Percentiles rank a stretch among this genome's conserved stretches.
These are phyloP conservation scores for Cordilura impudica DNA, from an alignment of 2,888 invertebrate species.

Conservation along the genomic window DNA sequence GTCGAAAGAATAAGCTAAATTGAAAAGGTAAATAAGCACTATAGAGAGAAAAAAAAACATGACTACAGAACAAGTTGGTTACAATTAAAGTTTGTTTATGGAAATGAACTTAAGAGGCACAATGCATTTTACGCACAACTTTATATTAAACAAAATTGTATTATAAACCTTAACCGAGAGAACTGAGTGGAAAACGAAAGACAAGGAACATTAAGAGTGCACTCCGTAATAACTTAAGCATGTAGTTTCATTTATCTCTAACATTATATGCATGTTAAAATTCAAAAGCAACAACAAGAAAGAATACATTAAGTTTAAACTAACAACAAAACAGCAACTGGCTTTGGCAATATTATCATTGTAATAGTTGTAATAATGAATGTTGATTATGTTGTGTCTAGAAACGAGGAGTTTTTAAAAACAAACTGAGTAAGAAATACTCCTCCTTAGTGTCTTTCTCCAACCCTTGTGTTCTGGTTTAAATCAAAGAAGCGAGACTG, in stretches of 20 bases:
- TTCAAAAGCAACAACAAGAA: background rate
- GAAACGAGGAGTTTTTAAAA: conserved; percentile 10
- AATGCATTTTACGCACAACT: conserved; percentile 18
- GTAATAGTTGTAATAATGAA: conserved; percentile 5
- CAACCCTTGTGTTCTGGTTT: background rate
- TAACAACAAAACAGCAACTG: background rate
- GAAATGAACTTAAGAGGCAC: no score
- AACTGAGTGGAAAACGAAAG: background rate
- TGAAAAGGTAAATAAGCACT: background rate
- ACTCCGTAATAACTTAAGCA: conserved; percentile 27
- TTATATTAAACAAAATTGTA: background rate
- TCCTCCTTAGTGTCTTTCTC: background rate
- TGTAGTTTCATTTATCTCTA: conserved; percentile 34
- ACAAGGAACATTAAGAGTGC: background rate
- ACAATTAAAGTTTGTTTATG: background rate
- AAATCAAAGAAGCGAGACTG: conserved; percentile 32
- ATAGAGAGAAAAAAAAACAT: background rate
- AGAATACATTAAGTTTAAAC: background rate
- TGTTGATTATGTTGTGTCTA: conserved; percentile 27
- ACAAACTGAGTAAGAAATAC: background rate
- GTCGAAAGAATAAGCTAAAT: background rate
- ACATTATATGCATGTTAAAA: conserved; percentile 17
- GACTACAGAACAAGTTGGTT: background rate
- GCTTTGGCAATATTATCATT: background rate
- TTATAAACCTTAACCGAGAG: background rate